These are phyloP conservation scores for Formica aserva DNA, from an alignment of 2,888 invertebrate species.

Conservation along the genomic window DNA sequence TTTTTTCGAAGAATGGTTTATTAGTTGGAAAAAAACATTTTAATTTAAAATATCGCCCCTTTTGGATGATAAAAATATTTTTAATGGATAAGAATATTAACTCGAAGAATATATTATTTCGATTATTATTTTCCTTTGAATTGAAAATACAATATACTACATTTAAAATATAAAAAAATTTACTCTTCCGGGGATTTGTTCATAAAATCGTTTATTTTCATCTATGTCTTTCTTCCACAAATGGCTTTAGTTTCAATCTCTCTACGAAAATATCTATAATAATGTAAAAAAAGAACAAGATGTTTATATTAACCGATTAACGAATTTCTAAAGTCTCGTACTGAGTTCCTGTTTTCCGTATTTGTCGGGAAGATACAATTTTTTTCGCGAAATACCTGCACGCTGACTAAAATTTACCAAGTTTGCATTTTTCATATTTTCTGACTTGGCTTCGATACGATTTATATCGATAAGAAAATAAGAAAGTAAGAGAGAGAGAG, in stretches of 20 bases:
- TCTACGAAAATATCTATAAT: background rate
- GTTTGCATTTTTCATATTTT: background rate
- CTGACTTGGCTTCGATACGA: background rate
- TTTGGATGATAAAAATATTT: background rate
- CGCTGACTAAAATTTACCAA: constrained; percentile 8
- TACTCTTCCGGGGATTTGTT: background rate
- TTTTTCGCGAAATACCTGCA: background rate
- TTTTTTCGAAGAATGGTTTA: background rate
- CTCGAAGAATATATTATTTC: background rate
- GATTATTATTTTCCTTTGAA: background rate
- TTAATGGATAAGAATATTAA: background rate
- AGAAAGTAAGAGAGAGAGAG: background rate
- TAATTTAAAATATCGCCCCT: background rate
- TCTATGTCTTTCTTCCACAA: background rate
- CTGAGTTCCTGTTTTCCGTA: background rate
- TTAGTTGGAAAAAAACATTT: background rate
- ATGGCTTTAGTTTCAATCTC: background rate
- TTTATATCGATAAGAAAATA: background rate
- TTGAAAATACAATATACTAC: background rate
- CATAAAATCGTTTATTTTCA: background rate
- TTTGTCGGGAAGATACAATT: background rate
- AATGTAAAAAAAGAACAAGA: background rate
- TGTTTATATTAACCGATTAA: background rate
- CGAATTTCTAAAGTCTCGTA: constrained; percentile 3
- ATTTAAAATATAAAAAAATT: background rate